Evolutionary conservation across 2,113 vertebrate species (phyloP), one percentile per base, ranked within the genome.

Genomic region (Cyanoliseus patagonus): DNA sequence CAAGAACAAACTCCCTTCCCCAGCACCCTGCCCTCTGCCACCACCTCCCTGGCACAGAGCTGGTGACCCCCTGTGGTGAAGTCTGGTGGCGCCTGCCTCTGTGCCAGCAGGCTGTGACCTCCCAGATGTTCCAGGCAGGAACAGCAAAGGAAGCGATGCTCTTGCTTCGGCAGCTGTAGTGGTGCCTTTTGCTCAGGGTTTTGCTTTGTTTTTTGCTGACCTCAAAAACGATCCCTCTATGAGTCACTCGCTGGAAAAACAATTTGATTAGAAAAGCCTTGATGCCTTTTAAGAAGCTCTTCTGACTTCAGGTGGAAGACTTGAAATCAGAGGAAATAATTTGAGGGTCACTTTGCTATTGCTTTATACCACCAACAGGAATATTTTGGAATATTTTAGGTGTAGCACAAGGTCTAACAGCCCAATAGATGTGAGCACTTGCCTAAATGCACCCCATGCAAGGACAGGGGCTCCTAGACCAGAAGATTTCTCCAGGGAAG

Each of bases 11-110:
- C 23, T 51, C 42, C 37, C 35, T 52, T 51, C 63, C 17, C 63
- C 49, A 59, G 39, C 62, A 3, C 79, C 53, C 23, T 33, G 61
- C 11, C 19, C 73, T 42, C 0, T 12, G 46, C 28, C 1, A 0
- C 81, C 39, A 67, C 63, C 47, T 52, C 55, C 66, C 13, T 12
- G 61, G 47, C 25, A 7, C 0, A 0, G 44, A 2, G 3, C 20
- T 1, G 2, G 13, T 12, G 59, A 18, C 74, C 59, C 37, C 16
- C 3, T 2, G 0, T 3, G 1, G 33, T n/a, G 77, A 46, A 2
- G 61, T 1, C 41, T 3, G 0, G 0, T 23, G 68, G 28, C 55
- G 17, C 3, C 35, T 59, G 44, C 2, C 53, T 52, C 33, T 6
- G 19, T 35, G 61, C 46, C 73, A 67, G 9, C 37, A 35, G 61